Conservation (phyloP, 2,888 invertebrate species). For the Yponomeuta malinellus region DNA sequence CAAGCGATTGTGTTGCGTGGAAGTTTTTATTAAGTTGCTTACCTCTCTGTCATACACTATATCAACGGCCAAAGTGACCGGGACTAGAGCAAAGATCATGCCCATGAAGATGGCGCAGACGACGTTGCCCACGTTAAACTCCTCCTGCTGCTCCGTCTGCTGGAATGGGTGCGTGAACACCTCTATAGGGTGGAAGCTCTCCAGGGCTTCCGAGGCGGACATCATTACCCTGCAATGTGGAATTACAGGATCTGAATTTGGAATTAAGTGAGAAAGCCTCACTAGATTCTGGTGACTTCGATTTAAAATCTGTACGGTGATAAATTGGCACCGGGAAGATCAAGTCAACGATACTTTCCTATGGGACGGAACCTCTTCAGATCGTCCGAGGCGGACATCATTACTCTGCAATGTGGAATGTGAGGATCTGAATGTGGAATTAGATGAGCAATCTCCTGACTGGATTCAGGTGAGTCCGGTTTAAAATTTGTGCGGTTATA, state of each 20-base stretch:
- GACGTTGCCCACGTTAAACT: constrained; percentile 82
- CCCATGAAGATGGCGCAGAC: constrained; percentile 86
- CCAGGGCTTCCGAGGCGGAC: constrained; percentile 47
- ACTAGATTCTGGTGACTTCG: too few species aligned
- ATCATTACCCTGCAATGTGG: constrained; percentile 47
- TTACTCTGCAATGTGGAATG: too few species aligned
- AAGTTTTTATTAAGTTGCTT: constrained; percentile 23
- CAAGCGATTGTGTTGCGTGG: not conserved
- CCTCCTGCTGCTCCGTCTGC: constrained; percentile 83
- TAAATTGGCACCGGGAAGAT: too few species aligned
- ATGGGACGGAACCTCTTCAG: too few species aligned
- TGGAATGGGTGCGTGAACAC: constrained; percentile 82
- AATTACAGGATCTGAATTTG: not conserved
- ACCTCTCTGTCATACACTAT: constrained; percentile 91
- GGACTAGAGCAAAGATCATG: constrained; percentile 86
- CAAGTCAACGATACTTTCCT: too few species aligned
- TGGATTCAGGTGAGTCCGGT: too few species aligned
- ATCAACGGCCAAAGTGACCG: constrained; percentile 85
- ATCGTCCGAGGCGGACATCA: too few species aligned
- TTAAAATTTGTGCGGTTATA: too few species aligned
- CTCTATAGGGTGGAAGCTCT: constrained; percentile 76
- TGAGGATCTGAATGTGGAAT: too few species aligned
- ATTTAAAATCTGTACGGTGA: too few species aligned
- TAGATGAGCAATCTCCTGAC: too few species aligned
- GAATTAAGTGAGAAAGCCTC: not conserved